phyloP scores from a whole-genome alignment of 2,797 vertebrate species.

The Rhyacichthys aspro region DNA sequence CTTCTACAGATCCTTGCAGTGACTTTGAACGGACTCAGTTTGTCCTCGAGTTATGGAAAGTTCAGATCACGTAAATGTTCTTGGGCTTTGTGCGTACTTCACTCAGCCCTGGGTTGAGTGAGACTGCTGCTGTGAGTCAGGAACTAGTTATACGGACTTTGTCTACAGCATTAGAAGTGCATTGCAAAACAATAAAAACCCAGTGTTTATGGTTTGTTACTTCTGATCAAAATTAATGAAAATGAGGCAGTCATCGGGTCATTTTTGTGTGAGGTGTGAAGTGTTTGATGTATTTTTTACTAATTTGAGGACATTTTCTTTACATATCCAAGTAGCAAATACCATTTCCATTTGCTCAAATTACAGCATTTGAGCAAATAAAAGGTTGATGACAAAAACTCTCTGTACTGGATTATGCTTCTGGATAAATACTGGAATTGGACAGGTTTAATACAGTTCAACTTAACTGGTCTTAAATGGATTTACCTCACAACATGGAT shows the following conservation, averaged over 20 bases:
- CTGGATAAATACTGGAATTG: no score
- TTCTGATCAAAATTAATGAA: conserved; percentile 19
- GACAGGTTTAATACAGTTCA: no score
- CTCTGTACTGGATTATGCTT: no score
- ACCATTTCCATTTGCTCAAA: conserved; percentile 85
- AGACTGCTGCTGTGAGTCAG: conserved; percentile 9
- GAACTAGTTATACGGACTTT: neutral
- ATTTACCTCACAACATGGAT: no score
- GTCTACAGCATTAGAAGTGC: neutral
- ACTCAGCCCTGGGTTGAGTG: conserved; percentile 17
- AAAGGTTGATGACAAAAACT: no score
- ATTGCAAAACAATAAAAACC: conserved; percentile 6
- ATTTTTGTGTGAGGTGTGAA: conserved; percentile 36
- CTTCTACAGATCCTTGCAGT: conserved; percentile 36
- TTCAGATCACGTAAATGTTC: conserved; percentile 28
- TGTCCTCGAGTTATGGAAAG: conserved; percentile 31
- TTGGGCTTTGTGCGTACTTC: conserved; percentile 4
- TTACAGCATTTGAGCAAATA: no score
- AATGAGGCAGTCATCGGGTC: conserved; percentile 35
- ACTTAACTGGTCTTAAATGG: no score
- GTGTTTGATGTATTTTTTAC: conserved; percentile 67
- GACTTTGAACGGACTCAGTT: conserved; percentile 55
- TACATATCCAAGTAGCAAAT: conserved; percentile 74
- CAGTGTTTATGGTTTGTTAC: neutral
- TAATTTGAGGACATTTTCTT: conserved; percentile 55